These are phyloP conservation scores for Tenebrosternarchus preto DNA, from an alignment of 2,113 vertebrate species.

Conservation along the genomic window DNA sequence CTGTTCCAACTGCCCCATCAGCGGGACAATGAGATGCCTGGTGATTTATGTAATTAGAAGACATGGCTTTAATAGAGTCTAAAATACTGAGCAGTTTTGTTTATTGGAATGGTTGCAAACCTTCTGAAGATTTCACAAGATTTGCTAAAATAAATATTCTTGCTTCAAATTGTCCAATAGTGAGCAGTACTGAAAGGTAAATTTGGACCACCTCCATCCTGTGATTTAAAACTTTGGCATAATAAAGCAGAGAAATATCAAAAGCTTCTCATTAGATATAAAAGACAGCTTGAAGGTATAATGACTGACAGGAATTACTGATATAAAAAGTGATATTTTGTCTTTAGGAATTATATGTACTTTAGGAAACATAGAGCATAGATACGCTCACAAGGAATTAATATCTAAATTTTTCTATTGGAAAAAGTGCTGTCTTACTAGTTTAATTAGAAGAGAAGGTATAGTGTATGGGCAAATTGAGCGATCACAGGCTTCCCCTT, in stretches of 20 bases:
- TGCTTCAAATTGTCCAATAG: background rate
- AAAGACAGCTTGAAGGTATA: background rate
- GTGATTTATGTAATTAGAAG: background rate
- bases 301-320: conserved; percentile 24
- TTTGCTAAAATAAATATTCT: background rate
- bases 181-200: background rate
- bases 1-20: background rate
- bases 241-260: conserved; percentile 15
- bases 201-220: conserved; percentile 1
- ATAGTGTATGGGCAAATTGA: conserved; percentile 52
- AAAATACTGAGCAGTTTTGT: background rate
- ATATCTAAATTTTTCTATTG: conserved; percentile 53
- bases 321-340: conserved; percentile 30
- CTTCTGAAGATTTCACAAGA: too few species aligned
- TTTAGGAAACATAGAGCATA: conserved; percentile 24
- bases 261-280: conserved; percentile 13
- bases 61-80: background rate
- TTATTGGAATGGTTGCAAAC: background rate
- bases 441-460: conserved; percentile 53
- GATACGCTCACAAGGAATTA: conserved; percentile 33
- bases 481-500: conserved; percentile 44
- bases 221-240: conserved; percentile 4
- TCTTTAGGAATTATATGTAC: conserved; percentile 31
- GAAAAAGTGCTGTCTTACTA: conserved; percentile 43
- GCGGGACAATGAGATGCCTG: background rate